phyloP scores from a whole-genome alignment of 2,888 invertebrate genomes.

The Cremastinae sp. region DNA sequence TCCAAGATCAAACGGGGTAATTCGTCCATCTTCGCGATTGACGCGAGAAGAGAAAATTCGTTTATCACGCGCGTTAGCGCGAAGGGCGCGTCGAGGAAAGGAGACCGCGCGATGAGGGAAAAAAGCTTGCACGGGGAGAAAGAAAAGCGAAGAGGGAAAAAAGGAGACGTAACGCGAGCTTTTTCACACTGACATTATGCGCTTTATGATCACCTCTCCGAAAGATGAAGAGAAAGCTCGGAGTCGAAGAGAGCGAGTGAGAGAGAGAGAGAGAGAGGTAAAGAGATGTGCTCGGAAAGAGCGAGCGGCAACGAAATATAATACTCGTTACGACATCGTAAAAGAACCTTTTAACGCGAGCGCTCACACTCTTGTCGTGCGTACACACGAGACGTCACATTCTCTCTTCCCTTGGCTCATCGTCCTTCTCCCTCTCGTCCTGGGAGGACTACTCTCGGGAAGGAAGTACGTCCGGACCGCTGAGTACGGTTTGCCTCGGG shows the following conservation, averaged over 20 bases:
- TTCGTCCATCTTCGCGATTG: conserved; percentile 52
- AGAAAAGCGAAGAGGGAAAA: conserved; percentile 18
- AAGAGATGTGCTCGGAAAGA: conserved; percentile 11
- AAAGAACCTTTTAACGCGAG: conserved; percentile 76
- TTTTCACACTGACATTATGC: conserved; percentile 66
- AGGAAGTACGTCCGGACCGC: conserved; percentile 48
- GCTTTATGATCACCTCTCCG: conserved; percentile 70
- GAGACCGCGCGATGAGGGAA: conserved; percentile 22
- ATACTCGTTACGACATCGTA: conserved; percentile 75
- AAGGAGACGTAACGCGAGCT: conserved; percentile 60
- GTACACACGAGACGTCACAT: conserved; percentile 50
- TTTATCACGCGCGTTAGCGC: conserved; percentile 36
- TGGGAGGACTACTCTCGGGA: conserved; percentile 8
- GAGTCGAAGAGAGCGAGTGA: conserved; percentile 7
- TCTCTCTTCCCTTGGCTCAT: conserved; percentile 35
- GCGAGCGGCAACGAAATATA: conserved; percentile 66
- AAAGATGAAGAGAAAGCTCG: conserved; percentile 63
- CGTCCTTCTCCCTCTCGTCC: conserved; percentile 32
- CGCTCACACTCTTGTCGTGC: conserved; percentile 59
- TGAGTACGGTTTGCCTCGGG: conserved; percentile 42
- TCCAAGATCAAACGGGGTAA: not conserved
- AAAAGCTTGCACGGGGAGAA: conserved; percentile 13
- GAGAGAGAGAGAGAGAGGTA: conserved; percentile 14
- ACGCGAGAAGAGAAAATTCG: conserved; percentile 57
- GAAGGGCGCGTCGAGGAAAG: not conserved